Evolutionary conservation across 2,797 vertebrate genomes (phyloP), one percentile per base, ranked within the genome.

Genomic region (Lacerta agilis): DNA sequence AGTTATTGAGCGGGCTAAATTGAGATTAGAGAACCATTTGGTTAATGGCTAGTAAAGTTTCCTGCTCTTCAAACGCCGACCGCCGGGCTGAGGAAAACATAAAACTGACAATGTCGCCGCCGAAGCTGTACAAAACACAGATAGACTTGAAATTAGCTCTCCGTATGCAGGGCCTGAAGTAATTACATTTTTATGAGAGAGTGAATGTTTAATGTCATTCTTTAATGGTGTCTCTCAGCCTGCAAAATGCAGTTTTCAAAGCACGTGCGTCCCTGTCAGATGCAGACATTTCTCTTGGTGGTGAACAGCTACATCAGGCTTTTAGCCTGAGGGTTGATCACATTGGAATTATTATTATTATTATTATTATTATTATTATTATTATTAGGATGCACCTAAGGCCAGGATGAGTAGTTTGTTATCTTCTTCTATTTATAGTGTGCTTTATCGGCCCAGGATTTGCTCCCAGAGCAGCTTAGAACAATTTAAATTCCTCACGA

Each of bases 131-230:
- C 55, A 6, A 33, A 10, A 29, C 49, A 29, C 66, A 85, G 83
- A 86, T 38, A 67, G 72, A n/a, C 82, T 79, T 55, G 55, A 86
- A 91, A 87, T 89, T 9, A 83, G n/a, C n/a, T 92, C 71, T 55
- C 79, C 71, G 20, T 83, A 38, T 49, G 58, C 73, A 49, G 76
- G 66, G 27, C n/a, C n/a, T 41, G 81, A 41, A 33, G 82, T 76
- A 79, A 87, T 90, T 89, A 83, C 76, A n/a, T 85, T 92, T 93
- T 92, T 91, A 92, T 82, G 91, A 89, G 83, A 86, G 73, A 88
- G 23, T 83, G 92, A 90, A 88, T 86, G 90, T 86, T 91, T 92
- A 90, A 88, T 90, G 89, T 90, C 78, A 9, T 55, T 89, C 85
- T 61, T 92, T 87, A 92, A 94, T 85, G 66, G 89, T 43, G 79